These are phyloP conservation scores for Plecturocebus donacophilus DNA, from an alignment of 2,113 vertebrate species.

Conservation along the genomic window DNA sequence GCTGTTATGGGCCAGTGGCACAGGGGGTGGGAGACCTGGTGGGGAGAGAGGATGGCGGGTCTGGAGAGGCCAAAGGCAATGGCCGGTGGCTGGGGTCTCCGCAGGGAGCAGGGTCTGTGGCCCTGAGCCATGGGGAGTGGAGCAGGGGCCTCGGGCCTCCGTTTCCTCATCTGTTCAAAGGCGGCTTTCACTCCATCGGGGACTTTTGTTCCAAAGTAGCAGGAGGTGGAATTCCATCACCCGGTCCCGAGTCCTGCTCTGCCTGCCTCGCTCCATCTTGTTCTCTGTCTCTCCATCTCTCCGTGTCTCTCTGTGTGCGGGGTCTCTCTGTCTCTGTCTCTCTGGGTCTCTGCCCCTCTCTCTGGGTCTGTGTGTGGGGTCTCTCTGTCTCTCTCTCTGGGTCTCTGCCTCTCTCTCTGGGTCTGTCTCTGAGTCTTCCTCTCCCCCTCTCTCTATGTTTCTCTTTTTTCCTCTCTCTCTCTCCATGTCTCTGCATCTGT, in stretches of 20 bases:
- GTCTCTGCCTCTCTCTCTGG: not conserved
- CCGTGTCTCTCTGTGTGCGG: not conserved
- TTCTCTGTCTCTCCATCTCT: not conserved
- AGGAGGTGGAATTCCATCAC: not conserved
- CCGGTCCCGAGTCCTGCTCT: not conserved
- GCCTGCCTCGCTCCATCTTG: not conserved
- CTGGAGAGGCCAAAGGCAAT: not conserved
- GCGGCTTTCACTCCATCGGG: not conserved
- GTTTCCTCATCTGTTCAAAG: not conserved
- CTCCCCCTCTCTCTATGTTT: not conserved
- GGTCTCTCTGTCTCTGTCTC: not conserved
- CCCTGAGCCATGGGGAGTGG: not conserved
- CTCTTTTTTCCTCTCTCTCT: not conserved
- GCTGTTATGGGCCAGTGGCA: not conserved
- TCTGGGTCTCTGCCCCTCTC: not conserved
- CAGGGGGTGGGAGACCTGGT: not conserved
- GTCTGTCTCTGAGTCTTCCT: not conserved
- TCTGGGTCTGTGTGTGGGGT: too few species aligned
- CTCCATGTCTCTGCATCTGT: not conserved
- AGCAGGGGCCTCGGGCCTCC: not conserved
- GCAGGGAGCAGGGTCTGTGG: accelerated
- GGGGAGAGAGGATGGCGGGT: not conserved
- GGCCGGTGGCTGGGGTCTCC: not conserved
- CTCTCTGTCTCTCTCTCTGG: not conserved
- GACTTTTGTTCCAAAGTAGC: not conserved